Conservation (phyloP, 2,888 invertebrate species). For the Coremacera marginata region DNA sequence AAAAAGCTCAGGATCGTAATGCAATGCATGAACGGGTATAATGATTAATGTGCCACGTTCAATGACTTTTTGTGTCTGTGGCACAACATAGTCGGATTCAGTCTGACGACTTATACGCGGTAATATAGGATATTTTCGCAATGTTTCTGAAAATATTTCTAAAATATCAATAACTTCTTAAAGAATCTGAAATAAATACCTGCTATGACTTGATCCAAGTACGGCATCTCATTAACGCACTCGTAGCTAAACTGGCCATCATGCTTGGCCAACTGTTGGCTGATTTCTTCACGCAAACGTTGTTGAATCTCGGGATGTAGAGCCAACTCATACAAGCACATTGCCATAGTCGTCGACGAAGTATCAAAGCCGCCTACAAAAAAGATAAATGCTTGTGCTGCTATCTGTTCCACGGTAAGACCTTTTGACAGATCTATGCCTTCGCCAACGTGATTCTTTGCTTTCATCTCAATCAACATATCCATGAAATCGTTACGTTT, state of each 20-base stretch:
- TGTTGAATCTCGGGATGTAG: slow-evolving; percentile 52
- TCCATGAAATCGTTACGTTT: slow-evolving; percentile 71
- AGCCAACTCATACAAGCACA: slow-evolving; percentile 61
- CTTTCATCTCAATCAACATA: slow-evolving; percentile 68
- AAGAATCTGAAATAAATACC: slow-evolving; percentile 39
- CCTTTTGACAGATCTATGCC: slow-evolving; percentile 53
- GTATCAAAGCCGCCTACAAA: slow-evolving; percentile 74
- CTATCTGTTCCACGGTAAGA: slow-evolving; percentile 55
- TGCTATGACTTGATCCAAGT: slow-evolving; percentile 69
- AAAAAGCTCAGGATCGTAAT: slow-evolving; percentile 71
- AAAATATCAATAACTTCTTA: too few relatives aligned
- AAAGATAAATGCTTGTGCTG: slow-evolving; percentile 59
- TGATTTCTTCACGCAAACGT: slow-evolving; percentile 62
- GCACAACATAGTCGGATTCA: slow-evolving; percentile 71
- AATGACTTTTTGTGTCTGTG: slow-evolving; percentile 70
- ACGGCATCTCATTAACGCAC: slow-evolving; percentile 68
- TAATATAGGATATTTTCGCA: slow-evolving; percentile 72
- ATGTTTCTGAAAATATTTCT: slow-evolving; percentile 61
- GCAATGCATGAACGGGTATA: slow-evolving; percentile 69
- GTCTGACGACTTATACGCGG: slow-evolving; percentile 71
- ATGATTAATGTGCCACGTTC: slow-evolving; percentile 63
- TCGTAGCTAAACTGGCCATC: slow-evolving; percentile 69
- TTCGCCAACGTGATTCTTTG: slow-evolving; percentile 62
- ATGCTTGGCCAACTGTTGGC: slow-evolving; percentile 61
- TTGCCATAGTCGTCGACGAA: slow-evolving; percentile 74